These are phyloP conservation scores for Pegea sp. DNA, from an alignment of 23 tunicate species.

Conservation along the genomic window DNA sequence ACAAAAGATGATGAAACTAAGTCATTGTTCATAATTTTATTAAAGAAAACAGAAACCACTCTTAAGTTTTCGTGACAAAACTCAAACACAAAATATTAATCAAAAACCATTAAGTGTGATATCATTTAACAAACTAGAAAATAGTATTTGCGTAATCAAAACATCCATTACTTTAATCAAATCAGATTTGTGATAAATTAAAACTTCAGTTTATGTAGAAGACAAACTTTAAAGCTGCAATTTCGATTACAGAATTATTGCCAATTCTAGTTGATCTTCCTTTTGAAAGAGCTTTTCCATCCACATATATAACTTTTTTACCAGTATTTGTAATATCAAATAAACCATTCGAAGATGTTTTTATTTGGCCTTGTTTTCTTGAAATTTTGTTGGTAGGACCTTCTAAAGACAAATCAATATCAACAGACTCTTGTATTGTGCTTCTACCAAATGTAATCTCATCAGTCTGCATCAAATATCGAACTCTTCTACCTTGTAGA, in stretches of 20 bases:
- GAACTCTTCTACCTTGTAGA: slow-evolving; percentile 52
- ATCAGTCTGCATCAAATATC: slow-evolving; percentile 61
- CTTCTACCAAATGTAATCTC: slow-evolving; percentile 59
- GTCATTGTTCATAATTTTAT: no score
- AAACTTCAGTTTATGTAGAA: slow-evolving; percentile 56
- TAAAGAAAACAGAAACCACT: no score
- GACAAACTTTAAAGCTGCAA: slow-evolving; percentile 54
- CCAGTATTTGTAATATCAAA: slow-evolving; percentile 61
- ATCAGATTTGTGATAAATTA: no score
- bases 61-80: no score
- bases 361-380: slow-evolving; percentile 59
- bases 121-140: no score
- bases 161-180: no score
- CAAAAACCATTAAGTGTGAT: no score
- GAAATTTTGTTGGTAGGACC: slow-evolving; percentile 76
- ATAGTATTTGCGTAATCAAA: no score
- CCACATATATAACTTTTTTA: slow-evolving; percentile 43
- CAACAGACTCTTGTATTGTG: slow-evolving; percentile 41
- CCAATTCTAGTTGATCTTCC: slow-evolving; percentile 34
- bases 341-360: slow-evolving; percentile 64
- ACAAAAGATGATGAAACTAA: no score
- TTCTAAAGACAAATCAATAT: slow-evolving; percentile 66
- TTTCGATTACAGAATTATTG: slow-evolving; percentile 60
- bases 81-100: no score
- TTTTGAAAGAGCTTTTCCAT: slow-evolving; percentile 45